These are phyloP conservation scores for Drosophila santomea DNA, from an alignment of 1,140 invertebrate genomes.

Conservation along the genomic window DNA sequence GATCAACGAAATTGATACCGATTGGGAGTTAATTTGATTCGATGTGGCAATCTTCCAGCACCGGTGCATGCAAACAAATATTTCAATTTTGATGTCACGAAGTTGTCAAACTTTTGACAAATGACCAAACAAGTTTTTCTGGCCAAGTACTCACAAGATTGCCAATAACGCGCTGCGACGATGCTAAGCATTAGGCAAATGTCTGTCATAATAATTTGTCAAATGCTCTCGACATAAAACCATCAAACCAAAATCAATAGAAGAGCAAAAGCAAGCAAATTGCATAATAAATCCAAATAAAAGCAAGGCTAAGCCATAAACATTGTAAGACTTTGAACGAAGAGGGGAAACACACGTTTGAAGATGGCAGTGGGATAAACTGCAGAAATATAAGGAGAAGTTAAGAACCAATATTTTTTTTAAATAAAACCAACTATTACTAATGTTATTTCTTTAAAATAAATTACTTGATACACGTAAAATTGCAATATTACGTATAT, in stretches of 20 bases:
- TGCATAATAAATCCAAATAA: constrained; percentile 74
- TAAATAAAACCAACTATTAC: too few species aligned
- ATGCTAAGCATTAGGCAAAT: constrained; percentile 63
- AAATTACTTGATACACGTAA: too few species aligned
- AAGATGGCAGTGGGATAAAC: background rate
- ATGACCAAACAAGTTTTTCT: constrained; percentile 27
- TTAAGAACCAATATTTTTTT: too few species aligned
- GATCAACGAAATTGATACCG: constrained; percentile 33
- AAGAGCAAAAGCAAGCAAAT: constrained; percentile 46
- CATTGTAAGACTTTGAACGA: constrained; percentile 14
- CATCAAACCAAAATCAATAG: constrained; percentile 70
- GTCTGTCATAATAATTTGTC: constrained; percentile 66
- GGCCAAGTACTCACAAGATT: constrained; percentile 30
- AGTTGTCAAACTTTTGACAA: constrained; percentile 47
- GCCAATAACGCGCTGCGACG: constrained; percentile 34
- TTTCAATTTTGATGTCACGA: constrained; percentile 51
- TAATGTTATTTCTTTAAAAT: too few species aligned
- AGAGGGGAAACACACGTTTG: constrained; percentile 4
- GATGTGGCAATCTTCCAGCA: constrained; percentile 38
- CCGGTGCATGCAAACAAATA: constrained; percentile 33
- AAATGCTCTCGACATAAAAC: constrained; percentile 73
- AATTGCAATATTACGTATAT: too few species aligned
- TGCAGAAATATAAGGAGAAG: too few species aligned
- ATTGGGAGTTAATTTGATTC: constrained; percentile 51
- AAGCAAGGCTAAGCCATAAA: constrained; percentile 59